phyloP scores from a whole-genome alignment of 2,888 invertebrate species.

The Rhagophthalmus giganteus region DNA sequence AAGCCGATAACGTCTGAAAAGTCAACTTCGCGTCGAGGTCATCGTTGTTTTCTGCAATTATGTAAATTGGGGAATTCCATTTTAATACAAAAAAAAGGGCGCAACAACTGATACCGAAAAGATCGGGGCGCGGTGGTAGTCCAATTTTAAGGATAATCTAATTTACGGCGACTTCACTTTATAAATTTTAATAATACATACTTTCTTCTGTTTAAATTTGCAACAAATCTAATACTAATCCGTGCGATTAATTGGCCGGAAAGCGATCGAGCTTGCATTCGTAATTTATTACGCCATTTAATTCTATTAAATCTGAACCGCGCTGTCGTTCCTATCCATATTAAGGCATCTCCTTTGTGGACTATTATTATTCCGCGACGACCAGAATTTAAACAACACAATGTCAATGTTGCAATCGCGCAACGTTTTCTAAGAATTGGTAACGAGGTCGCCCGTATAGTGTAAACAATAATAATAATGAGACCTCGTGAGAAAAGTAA shows the following conservation, averaged over 20 bases:
- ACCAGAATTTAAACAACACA: conserved; percentile 4
- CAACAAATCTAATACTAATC: neutral
- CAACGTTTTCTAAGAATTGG: conserved; percentile 1
- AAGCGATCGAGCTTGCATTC: neutral
- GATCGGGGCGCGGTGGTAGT: too few relatives aligned
- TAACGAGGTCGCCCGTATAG: neutral
- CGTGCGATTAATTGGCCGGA: neutral
- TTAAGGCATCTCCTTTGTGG: neutral
- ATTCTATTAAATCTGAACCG: neutral
- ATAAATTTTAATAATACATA: too few relatives aligned
- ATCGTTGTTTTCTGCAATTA: too few relatives aligned
- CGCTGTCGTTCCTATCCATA: neutral
- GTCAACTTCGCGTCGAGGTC: too few relatives aligned
- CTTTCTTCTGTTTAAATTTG: too few relatives aligned
- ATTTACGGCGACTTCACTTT: too few relatives aligned
- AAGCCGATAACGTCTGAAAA: too few relatives aligned
- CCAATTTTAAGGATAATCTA: too few relatives aligned
- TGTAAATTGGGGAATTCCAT: too few relatives aligned
- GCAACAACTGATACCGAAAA: too few relatives aligned
- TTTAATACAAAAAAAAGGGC: too few relatives aligned
- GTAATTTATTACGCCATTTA: too few relatives aligned
- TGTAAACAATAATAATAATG: conserved; percentile 1
- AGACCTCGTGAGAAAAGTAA: neutral
- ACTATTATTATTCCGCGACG: neutral
- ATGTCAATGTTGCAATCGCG: conserved; percentile 36